Base-by-base conservation (phyloP, 2,888 invertebrate species). In the Pristionchus arcanus region DNA sequence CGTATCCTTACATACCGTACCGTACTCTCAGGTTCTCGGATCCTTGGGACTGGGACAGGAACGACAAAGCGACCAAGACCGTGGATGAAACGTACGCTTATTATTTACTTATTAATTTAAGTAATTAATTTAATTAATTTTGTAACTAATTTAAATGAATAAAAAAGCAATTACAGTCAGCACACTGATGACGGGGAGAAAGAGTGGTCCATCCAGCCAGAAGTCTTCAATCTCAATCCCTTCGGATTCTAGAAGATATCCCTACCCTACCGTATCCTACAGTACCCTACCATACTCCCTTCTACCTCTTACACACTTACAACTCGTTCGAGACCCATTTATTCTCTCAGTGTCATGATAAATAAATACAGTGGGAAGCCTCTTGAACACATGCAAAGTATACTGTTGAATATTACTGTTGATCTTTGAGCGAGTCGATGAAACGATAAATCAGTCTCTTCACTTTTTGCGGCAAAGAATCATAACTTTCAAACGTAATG, bases 11-110 rank as follows among this genome's bases (percentile, higher is more conserved):
- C 16, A 34, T 53, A 53, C n/a, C 16, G 31, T 42, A n/a, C 21
- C n/a, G 68, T 11, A 11, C 42, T 42, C 42, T 0, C 21, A 87
- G 87, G 34, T 19, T 42, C 28, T 28, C 68, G 16, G 87, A 87
- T 49, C 87, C 87, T 19, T 87, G 87, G 87, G 87, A 87, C 34
- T 87, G 87, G 87, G 87, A 87, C 59, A 87, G 16, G 31, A 31
- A 2, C 15, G 59, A 55, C 2, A 85, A 85, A 37, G 25, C 84
- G 34, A 19, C 37, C 13, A 55, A 59, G 84, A 85, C 31, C 31
- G 84, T 34, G 63, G 84, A 59, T 34, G 84, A 85, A 42, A 59
- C 84, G 84, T 85, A 37, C 59, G 84, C 59, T 34, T 59, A 34
- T 42, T 42, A n/a, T 25, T 49, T 7, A 42, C 21, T 25, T 77